A percentile compares a stretch with the other conserved stretches of the same genome.
These are phyloP conservation scores for Exephanes ischioxanthus DNA, from an alignment of 2,888 invertebrate species.

Conservation along the genomic window DNA sequence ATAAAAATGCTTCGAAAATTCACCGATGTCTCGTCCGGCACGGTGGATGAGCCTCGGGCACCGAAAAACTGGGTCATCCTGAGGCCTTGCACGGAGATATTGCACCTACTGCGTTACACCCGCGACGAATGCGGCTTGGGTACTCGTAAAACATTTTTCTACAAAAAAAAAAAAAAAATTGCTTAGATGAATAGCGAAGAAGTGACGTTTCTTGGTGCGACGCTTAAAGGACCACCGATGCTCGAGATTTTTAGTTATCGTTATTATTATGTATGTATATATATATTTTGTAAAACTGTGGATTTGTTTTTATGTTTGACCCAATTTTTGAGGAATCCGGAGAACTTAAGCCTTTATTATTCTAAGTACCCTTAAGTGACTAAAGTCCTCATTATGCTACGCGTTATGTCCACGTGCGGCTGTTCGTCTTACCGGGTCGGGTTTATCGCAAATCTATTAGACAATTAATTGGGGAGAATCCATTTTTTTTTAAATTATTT, in stretches of 20 bases:
- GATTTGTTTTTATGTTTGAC: too few species aligned
- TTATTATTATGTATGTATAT: too few species aligned
- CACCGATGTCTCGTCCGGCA: conserved; percentile 10
- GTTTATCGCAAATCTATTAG: too few species aligned
- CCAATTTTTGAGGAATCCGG: neutral
- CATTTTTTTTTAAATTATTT: too few species aligned
- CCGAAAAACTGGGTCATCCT: conserved; percentile 64
- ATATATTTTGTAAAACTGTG: too few species aligned
- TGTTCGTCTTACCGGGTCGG: too few species aligned
- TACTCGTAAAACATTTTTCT: conserved; percentile 55
- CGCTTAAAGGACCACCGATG: neutral
- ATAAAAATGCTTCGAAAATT: conserved; percentile 58
- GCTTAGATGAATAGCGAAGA: neutral
- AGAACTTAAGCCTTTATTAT: too few species aligned
- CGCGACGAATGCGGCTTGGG: conserved; percentile 22
- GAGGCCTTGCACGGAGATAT: conserved; percentile 40
- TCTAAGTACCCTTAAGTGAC: too few species aligned
- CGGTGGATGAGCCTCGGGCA: conserved; percentile 25
- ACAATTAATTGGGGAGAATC: too few species aligned
- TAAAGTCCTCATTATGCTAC: too few species aligned
- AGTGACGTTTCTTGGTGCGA: too few species aligned
- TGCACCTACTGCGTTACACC: conserved; percentile 18
- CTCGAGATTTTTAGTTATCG: neutral
- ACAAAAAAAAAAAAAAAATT: conserved; percentile 18
- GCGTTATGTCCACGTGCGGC: too few species aligned